Evolutionary conservation across 2,888 invertebrate genomes (phyloP).

Genomic region (Seira ritae): DNA sequence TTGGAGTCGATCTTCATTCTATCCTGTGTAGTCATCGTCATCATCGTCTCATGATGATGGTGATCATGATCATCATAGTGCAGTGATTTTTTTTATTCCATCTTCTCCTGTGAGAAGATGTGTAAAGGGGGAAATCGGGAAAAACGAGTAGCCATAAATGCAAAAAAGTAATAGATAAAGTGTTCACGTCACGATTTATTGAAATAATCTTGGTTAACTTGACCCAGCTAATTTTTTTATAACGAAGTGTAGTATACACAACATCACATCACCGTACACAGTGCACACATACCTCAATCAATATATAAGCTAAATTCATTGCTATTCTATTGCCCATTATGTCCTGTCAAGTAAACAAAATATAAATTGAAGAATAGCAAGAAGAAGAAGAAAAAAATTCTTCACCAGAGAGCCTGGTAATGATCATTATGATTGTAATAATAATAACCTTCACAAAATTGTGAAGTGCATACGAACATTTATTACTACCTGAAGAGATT

Average conservation of each 20-base stretch:
- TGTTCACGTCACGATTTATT: constrained; percentile 66
- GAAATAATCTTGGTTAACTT: constrained; percentile 64
- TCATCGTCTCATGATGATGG: too few relatives aligned
- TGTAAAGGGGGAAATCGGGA: constrained; percentile 47
- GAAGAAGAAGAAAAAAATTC: background rate
- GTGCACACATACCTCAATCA: background rate
- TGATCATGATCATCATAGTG: too few relatives aligned
- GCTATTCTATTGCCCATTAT: background rate
- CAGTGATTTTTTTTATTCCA: background rate
- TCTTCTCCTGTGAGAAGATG: background rate
- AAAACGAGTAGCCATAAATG: constrained; percentile 63
- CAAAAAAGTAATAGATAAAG: constrained; percentile 61
- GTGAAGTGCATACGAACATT: constrained; percentile 1
- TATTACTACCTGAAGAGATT: background rate
- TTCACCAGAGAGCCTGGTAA: background rate
- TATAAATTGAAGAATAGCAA: background rate
- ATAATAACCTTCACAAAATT: constrained; percentile 17
- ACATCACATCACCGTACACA: too few relatives aligned
- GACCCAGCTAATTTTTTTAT: constrained; percentile 46
- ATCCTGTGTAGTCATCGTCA: too few relatives aligned
- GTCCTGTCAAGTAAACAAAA: constrained; percentile 6
- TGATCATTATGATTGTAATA: background rate
- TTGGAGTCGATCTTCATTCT: background rate
- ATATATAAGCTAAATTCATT: background rate
- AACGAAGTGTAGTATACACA: background rate